phyloP scores from a whole-genome alignment of 1,140 invertebrate genomes.

The Drosophila nasuta region DNA sequence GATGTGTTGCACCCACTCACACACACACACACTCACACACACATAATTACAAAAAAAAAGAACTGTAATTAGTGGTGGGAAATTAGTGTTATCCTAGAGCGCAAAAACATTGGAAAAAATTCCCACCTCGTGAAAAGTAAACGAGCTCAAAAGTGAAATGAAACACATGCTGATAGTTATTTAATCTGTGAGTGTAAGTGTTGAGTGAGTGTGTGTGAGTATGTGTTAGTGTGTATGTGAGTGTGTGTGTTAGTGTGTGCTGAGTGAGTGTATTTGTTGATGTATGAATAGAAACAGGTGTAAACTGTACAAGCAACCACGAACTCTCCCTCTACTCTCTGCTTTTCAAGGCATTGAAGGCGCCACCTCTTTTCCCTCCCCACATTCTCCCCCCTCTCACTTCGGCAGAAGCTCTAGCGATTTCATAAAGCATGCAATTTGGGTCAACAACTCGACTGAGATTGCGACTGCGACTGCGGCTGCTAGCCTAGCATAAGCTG shows the following conservation, averaged over 20 bases:
- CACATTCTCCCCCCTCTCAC: neutral
- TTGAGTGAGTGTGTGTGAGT: conserved; percentile 12
- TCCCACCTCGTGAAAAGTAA: neutral
- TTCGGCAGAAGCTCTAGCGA: neutral
- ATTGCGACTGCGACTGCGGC: conserved; percentile 15
- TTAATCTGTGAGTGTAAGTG: conserved; percentile 50
- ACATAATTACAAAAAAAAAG: conserved; percentile 35
- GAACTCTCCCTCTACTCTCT: too few species aligned
- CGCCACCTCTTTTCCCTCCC: too few species aligned
- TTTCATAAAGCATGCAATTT: conserved; percentile 50
- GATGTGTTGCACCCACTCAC: too few species aligned
- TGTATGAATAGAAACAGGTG: conserved; percentile 44
- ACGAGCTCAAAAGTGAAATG: conserved; percentile 61
- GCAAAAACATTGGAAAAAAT: conserved; percentile 33
- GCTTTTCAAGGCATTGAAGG: conserved; percentile 31
- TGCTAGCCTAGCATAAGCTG: neutral
- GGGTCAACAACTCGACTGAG: conserved; percentile 53
- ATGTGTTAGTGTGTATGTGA: conserved; percentile 6
- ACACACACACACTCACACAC: too few species aligned
- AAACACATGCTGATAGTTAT: conserved; percentile 69
- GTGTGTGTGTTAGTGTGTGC: conserved; percentile 7
- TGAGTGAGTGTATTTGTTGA: neutral
- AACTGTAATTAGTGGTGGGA: conserved; percentile 76
- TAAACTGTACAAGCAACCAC: conserved; percentile 5
- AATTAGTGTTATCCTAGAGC: conserved; percentile 68